Evolutionary conservation across 2,797 vertebrate species (phyloP).

Genomic region (Typhlichthys subterraneus): DNA sequence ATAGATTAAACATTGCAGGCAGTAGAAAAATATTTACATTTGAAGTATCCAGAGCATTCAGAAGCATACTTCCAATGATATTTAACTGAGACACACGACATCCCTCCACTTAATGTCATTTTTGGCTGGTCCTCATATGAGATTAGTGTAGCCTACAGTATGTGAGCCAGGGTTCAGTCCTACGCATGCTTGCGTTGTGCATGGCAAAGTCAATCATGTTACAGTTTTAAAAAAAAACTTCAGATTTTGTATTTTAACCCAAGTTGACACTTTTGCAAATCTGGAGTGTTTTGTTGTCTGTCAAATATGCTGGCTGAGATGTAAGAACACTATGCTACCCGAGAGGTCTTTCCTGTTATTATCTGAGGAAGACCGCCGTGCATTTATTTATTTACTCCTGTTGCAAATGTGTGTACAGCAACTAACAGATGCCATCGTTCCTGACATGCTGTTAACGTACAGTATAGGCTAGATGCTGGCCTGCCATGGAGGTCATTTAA

Average conservation of each 20-base stretch:
- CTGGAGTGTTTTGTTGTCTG: conserved; percentile 5
- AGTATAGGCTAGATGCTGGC: neutral
- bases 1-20: conserved; percentile 75
- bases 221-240: too few species aligned
- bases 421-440: conserved; percentile 5
- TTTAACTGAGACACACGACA: conserved; percentile 59
- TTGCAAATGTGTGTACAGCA: conserved; percentile 8
- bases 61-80: conserved; percentile 65
- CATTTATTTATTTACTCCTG: conserved; percentile 34
- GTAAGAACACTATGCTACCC: conserved; percentile 8
- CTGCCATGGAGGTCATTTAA: neutral
- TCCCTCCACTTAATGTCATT: conserved; percentile 45
- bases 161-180: conserved; percentile 25
- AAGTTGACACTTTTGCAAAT: neutral
- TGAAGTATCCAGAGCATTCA: conserved; percentile 74
- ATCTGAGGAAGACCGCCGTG: conserved; percentile 56
- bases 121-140: conserved; percentile 50
- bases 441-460: conserved; percentile 2
- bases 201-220: too few species aligned
- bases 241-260: too few species aligned
- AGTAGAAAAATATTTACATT: conserved; percentile 74
- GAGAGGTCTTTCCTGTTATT: conserved; percentile 21
- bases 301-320: conserved; percentile 9
- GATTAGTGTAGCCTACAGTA: conserved; percentile 17
- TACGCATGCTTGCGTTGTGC: too few species aligned